Percentiles rank a stretch among this genome's conserved stretches.
Conservation (phyloP, 2,113 vertebrate genomes). For the Oriolus oriolus region DNA sequence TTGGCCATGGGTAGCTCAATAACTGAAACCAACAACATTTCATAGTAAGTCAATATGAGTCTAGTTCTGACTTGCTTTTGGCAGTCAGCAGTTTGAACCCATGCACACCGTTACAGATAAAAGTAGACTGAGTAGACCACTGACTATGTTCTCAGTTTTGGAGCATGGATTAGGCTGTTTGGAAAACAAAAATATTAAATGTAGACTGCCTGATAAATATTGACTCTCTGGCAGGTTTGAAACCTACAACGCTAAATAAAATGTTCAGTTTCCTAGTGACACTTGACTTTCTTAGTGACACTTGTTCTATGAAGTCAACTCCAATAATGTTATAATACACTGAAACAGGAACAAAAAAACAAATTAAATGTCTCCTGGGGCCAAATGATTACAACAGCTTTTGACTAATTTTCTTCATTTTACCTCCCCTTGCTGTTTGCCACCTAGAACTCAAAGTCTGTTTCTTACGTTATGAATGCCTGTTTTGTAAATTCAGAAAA, state of each 20-base stretch:
- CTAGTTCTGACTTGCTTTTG: not conserved
- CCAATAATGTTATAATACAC: constrained; percentile 60
- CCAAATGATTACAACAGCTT: constrained; percentile 58
- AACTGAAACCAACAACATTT: not conserved
- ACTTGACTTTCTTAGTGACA: constrained; percentile 17
- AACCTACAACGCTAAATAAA: constrained; percentile 59
- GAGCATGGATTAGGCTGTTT: constrained; percentile 19
- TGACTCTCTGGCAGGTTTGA: constrained; percentile 51
- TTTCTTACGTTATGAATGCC: not conserved
- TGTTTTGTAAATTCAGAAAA: constrained; percentile 14
- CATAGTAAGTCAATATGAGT: not conserved
- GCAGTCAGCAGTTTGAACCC: not conserved
- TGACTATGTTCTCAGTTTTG: constrained; percentile 17
- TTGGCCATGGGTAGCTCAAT: not conserved
- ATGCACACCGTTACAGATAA: not conserved
- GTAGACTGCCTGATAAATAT: constrained; percentile 58
- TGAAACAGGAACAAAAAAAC: constrained; percentile 62
- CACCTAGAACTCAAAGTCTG: not conserved
- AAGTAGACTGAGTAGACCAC: not conserved
- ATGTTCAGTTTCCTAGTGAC: constrained; percentile 58
- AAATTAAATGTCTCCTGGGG: constrained; percentile 41
- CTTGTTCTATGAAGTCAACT: constrained; percentile 63
- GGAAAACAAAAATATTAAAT: constrained; percentile 57
- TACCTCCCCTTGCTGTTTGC: constrained; percentile 26
- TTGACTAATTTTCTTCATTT: constrained; percentile 57